Percentiles rank a stretch among this genome's conserved stretches.
These are phyloP conservation scores for Sebastes wilsoni DNA, from an alignment of 2,797 vertebrate species.

Conservation along the genomic window DNA sequence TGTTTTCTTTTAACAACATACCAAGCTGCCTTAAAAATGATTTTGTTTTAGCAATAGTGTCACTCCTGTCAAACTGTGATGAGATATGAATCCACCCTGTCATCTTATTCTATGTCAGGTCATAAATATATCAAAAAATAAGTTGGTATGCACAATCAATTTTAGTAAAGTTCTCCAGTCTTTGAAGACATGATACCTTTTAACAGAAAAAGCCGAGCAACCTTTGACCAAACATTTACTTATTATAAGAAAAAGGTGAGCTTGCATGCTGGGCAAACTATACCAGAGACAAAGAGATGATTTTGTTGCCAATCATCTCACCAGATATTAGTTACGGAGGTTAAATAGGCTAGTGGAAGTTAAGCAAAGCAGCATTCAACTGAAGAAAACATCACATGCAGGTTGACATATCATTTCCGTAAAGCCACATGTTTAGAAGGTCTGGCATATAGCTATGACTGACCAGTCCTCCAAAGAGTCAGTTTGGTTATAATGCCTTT, in stretches of 20 bases:
- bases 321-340: background rate
- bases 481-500: background rate
- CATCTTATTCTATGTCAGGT: background rate
- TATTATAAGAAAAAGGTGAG: background rate
- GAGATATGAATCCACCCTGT: background rate
- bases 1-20: background rate
- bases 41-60: background rate
- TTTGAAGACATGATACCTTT: background rate
- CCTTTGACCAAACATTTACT: background rate
- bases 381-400: background rate
- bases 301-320: background rate
- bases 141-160: background rate
- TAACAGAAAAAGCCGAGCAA: background rate
- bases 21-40: background rate
- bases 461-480: background rate
- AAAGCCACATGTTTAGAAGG: background rate
- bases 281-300: background rate
- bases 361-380: background rate
- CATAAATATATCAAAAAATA: background rate
- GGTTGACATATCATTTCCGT: background rate
- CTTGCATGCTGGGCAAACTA: background rate
- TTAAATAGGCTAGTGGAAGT: background rate
- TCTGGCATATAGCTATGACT: background rate
- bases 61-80: no score
- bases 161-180: background rate